Evolutionary conservation across 2,888 invertebrate genomes (phyloP), one percentile per base, ranked within the genome.

Genomic region (Brachynemurus nebulosus): DNA sequence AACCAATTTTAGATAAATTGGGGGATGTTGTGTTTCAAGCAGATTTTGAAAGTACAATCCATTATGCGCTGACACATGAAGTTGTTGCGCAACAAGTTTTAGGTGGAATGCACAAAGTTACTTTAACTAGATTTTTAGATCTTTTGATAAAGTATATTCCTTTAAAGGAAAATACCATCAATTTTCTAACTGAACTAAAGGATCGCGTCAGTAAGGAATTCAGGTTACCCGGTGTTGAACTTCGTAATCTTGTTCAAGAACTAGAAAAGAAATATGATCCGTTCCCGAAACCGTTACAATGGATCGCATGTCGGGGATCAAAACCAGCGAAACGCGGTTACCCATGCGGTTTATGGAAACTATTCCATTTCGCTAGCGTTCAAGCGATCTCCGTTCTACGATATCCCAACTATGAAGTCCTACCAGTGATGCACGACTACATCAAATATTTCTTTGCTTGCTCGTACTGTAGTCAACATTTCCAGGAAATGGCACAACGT

Each of bases 381-480:
- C 80, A 80, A 58, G 80, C 86, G 9, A n/a, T n/a, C n/a, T 73
- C 72, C 3, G 61, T 64, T 18, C n/a, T n/a, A n/a, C n/a, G n/a
- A n/a, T 33, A 14, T n/a, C 54, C 56, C 18, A 56, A 58, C 4
- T 68, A 75, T 3, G 78, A 79, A 58, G 80, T 92, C 2, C 64
- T 97, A 4, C 71, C 72, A 52, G 83, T 85, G 1, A 86, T 97
- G 73, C 76, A 84, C 57, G 86, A 81, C 1, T 98, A 92, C 61
- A 75, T 97, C 16, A 83, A 82, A 56, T 62, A 89, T 61, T 98
- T 92, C 69, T 95, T 98, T 64, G 90, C 93, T 3, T 98, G 98
- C 60, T 72, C 79, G 2, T 86, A 90, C 47, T 98, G 97, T 61
- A 74, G 86, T 2, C 64, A 80, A 55, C 92, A 98, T 68, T 98